Conservation (phyloP, 2,888 invertebrate species). For the Eristalis intricaria region DNA sequence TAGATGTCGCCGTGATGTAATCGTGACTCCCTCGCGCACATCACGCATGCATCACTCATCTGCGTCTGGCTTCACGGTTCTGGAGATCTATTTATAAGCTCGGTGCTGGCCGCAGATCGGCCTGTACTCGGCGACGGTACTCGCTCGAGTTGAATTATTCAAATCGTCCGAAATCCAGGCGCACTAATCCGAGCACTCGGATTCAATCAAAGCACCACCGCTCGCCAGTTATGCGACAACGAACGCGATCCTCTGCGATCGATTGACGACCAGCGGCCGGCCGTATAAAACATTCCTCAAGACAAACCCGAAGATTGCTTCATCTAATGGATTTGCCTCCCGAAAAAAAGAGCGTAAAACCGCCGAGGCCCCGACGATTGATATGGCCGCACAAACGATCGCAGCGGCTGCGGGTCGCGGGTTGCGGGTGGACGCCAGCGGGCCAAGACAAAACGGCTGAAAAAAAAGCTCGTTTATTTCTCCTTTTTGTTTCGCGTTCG, state of each 20-base stretch:
- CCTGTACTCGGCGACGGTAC: not conserved
- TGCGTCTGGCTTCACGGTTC: not conserved
- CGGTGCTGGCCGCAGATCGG: conserved; percentile 3
- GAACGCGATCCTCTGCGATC: not conserved
- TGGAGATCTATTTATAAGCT: conserved; percentile 47
- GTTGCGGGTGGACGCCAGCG: conserved; percentile 18
- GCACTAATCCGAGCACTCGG: conserved; percentile 31
- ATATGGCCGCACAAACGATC: conserved; percentile 9
- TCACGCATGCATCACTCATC: not conserved
- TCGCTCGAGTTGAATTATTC: conserved; percentile 57
- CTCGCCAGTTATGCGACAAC: conserved; percentile 23
- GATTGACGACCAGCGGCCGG: conserved; percentile 5
- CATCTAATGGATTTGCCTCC: conserved; percentile 49
- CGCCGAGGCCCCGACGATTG: not conserved
- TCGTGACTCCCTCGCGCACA: conserved; percentile 52
- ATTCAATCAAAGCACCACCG: conserved; percentile 33
- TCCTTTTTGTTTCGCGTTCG: not conserved
- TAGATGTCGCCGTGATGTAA: conserved; percentile 64
- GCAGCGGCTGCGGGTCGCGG: too few relatives aligned
- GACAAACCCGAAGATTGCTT: conserved; percentile 30
- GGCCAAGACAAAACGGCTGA: conserved; percentile 61
- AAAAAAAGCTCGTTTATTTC: conserved; percentile 57
- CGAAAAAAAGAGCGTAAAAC: conserved; percentile 36
- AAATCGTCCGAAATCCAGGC: conserved; percentile 51
- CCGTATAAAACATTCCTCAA: conserved; percentile 22